These are phyloP conservation scores for Epinephelus moara DNA, from an alignment of 2,113 vertebrate species.

Conservation along the genomic window DNA sequence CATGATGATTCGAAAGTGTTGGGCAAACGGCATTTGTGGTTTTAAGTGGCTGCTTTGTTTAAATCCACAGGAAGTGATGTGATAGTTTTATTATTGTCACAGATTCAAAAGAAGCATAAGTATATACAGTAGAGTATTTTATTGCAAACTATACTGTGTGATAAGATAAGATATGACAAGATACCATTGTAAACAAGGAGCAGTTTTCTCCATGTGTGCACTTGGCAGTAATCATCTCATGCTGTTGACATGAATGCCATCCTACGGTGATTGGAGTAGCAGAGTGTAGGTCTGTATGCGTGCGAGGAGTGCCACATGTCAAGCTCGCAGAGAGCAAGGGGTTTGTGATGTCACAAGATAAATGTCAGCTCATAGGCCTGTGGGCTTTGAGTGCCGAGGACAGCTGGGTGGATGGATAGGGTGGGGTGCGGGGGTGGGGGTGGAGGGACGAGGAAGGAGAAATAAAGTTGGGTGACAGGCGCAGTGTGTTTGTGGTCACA, in stretches of 20 bases:
- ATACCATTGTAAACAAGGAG: neutral
- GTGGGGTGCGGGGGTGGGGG: neutral
- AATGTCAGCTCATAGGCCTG: constrained; percentile 52
- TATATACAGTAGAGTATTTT: neutral
- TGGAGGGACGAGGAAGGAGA: neutral
- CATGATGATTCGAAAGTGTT: neutral
- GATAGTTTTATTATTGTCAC: neutral
- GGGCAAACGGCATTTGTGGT: neutral
- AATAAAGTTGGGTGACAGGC: constrained; percentile 46
- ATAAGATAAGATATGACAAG: neutral
- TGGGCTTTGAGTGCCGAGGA: constrained; percentile 62
- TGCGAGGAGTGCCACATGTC: constrained; percentile 39
- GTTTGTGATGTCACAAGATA: constrained; percentile 63
- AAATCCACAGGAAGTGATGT: neutral
- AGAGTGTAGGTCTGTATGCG: neutral
- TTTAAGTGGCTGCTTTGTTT: neutral
- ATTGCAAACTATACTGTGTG: neutral
- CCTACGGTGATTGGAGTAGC: constrained; percentile 1
- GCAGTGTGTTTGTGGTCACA: constrained; percentile 35
- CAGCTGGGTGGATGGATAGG: constrained; percentile 68
- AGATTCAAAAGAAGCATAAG: neutral
- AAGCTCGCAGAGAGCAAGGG: constrained; percentile 23
- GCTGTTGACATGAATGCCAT: constrained; percentile 22
- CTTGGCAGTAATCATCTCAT: constrained; percentile 16
- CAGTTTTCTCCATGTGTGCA: neutral